Evolutionary conservation across 1,140 invertebrate genomes (phyloP), one percentile per base, ranked within the genome.

Genomic region (Trypoxylus dichotomus): DNA sequence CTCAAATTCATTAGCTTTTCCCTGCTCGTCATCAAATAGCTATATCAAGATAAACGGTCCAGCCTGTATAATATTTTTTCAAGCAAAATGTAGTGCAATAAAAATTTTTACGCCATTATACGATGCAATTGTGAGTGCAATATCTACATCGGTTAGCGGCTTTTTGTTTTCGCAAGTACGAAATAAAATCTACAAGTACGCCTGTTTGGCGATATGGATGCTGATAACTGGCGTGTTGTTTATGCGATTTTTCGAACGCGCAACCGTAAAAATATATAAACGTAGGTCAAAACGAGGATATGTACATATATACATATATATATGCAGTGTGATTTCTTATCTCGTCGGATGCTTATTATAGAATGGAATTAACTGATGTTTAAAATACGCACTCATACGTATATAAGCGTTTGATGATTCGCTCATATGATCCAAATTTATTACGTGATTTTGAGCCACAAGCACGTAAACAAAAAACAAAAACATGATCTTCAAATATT

Each of bases 281-380:
- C 60, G 60, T 25, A 63, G 60, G 60, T 63, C 60, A 63, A 19
- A 19, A 63, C 25, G 60, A 63, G 60, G 11, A 63, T 63, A 11
- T 63, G 6, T 1, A 15, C 13, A 13, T 58, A n/a, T 58, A 41
- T 41, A n/a, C n/a, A n/a, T n/a, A n/a, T n/a, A n/a, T n/a, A n/a
- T n/a, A n/a, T n/a, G n/a, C n/a, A 41, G 11, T 41, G 11, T n/a
- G n/a, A 47, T 47, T 19, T 25, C 60, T 63, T 63, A 63, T 63
- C 60, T 21, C 19, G 21, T 24, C 13, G 19, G 10, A 19, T 11
- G 21, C 25, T 63, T 27, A 63, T 63, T 63, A 63, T 27, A 63
- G 21, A 24, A 27, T 21, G 13, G 24, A 10, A 63, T 63, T 63
- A 63, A 24, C 60, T 24, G 60, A 27, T 24, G 10, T 63, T 63